Percentiles rank a stretch among this genome's conserved stretches.
Evolutionary conservation across 2,113 vertebrate genomes (phyloP).

Genomic region (Xiphophorus maculatus): DNA sequence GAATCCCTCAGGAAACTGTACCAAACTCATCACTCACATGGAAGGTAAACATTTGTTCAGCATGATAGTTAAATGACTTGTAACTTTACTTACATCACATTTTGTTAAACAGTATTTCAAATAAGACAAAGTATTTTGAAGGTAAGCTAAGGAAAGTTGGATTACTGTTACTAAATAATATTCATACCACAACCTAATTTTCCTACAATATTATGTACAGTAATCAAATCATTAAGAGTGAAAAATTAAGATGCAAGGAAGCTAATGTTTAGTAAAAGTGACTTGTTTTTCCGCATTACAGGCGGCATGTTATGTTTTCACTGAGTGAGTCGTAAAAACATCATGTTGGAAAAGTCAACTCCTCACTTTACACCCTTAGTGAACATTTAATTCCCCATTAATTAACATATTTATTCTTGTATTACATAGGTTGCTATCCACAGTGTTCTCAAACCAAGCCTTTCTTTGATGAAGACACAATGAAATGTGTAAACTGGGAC

Average conservation of each 20-base stretch:
- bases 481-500: conserved; percentile 83
- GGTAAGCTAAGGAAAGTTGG: no score
- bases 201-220: no score
- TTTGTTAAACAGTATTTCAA: no score
- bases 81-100: no score
- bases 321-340: not conserved
- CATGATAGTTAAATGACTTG: not conserved
- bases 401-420: not conserved
- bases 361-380: not conserved
- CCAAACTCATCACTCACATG: conserved; percentile 78
- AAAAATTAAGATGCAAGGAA: no score
- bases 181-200: no score
- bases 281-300: no score
- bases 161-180: no score
- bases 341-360: not conserved
- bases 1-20: conserved; percentile 86
- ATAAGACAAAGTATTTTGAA: no score
- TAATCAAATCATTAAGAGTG: no score
- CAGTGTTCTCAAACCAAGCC: conserved; percentile 83
- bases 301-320: no score
- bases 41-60: conserved; percentile 82
- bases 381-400: not conserved
- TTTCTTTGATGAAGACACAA: conserved; percentile 89
- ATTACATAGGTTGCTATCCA: conserved; percentile 90
- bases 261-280: no score